Evolutionary conservation across 53 echinoderm and acorn worm species (phyloP).

Genomic region (Pentamera pediparva): DNA sequence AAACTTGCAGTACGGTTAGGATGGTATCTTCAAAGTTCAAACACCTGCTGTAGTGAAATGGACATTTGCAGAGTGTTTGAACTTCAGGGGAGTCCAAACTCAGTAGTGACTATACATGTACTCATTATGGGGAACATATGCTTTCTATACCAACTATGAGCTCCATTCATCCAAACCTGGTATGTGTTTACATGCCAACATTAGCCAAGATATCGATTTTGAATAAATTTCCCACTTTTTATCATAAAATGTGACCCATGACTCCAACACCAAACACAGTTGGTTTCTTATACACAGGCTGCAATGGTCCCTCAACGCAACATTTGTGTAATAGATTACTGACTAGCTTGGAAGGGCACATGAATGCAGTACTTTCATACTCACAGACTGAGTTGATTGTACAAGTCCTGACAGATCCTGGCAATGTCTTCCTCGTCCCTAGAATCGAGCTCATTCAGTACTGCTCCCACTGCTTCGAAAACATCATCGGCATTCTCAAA

Average conservation of each 20-base stretch:
- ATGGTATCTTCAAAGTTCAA: no score
- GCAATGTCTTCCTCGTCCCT: conserved; percentile 55
- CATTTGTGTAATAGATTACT: neutral
- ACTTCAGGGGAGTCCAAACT: neutral
- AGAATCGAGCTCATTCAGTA: conserved; percentile 71
- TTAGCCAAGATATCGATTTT: neutral
- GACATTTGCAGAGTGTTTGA: no score
- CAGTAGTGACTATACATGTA: no score
- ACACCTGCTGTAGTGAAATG: no score
- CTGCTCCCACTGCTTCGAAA: conserved; percentile 81
- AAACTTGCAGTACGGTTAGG: no score
- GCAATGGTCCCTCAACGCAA: neutral
- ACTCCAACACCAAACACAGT: neutral
- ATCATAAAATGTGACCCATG: neutral
- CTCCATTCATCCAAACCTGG: no score
- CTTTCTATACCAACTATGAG: no score
- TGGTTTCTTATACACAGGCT: neutral
- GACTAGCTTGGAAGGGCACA: neutral
- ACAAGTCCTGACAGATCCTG: conserved; percentile 58
- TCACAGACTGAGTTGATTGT: conserved; percentile 65
- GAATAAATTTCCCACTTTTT: neutral
- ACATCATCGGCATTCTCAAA: conserved; percentile 74
- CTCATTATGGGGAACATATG: no score
- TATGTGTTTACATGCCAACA: no score
- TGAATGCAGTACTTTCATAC: neutral